These are phyloP conservation scores for Melanerpes aurifrons DNA, from an alignment of 2,113 vertebrate species.

Conservation along the genomic window DNA sequence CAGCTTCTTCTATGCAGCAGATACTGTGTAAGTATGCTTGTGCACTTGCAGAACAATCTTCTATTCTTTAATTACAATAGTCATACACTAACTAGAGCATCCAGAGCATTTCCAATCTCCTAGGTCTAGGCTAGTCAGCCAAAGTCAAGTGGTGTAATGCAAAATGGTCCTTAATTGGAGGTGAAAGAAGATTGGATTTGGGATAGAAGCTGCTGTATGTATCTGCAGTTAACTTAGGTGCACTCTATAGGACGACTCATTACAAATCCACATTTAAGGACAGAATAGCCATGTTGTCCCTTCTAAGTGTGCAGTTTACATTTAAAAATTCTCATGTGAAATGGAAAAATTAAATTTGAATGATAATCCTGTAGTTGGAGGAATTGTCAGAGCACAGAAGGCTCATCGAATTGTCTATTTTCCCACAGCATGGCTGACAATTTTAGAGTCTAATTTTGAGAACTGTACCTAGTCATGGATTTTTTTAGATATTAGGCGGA, in stretches of 20 bases:
- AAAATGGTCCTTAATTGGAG: neutral
- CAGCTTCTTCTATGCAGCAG: neutral
- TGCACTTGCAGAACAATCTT: neutral
- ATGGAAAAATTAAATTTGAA: neutral
- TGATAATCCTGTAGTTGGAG: neutral
- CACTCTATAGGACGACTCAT: neutral
- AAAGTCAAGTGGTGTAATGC: neutral
- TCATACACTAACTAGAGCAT: neutral
- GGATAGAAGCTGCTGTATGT: neutral
- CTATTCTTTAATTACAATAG: neutral
- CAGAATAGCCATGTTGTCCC: neutral
- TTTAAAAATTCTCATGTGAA: neutral
- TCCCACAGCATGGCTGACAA: neutral
- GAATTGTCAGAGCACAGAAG: neutral
- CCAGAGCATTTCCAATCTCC: neutral
- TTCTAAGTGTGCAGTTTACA: neutral
- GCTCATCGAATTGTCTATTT: neutral
- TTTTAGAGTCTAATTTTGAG: neutral
- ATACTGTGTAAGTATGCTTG: fast-evolving
- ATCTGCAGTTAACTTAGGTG: neutral
- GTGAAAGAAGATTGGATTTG: neutral
- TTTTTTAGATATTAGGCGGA: neutral
- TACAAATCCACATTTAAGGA: neutral
- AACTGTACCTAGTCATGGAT: neutral
- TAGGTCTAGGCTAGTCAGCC: neutral